Evolutionary conservation across 2,888 invertebrate genomes (phyloP), one percentile per base, ranked within the genome.

Genomic region (Heliconius hortense): DNA sequence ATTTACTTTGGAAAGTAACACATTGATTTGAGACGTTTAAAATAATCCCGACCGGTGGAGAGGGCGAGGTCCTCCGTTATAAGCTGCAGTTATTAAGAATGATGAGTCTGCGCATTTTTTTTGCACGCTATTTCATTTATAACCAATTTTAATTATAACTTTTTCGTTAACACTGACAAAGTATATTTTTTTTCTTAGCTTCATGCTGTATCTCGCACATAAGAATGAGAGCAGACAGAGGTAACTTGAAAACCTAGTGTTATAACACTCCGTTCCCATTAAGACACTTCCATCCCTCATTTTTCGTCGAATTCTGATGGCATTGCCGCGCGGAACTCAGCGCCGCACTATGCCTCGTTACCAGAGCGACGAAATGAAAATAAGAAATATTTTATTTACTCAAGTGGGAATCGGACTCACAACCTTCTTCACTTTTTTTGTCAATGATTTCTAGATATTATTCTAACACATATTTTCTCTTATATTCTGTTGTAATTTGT

Each of bases 1-100:
- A 48, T 18, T 48, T 72, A 72, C 62, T 62, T 67, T 10, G 59
- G 73, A 77, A 77, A 71, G 28, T 67, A 13, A 13, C 35, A 62
- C 11, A 35, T 66, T 39, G 39, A 66, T 66, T 66, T 39, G 64
- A 39, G 39, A 5, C 64, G 7, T 39, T 24, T 66, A 15, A 39
- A 66, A 39, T 66, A 39, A 66, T 66, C 39, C 24, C 39, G 15
- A 26, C 5, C 26, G 4, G 28, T 53, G 35, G 56, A 62, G 60
- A 18, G 66, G 48, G n/a, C 66, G 62, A 63, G 62, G 71, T 71
- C 71, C 74, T 74, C 62, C 24, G n/a, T 62, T 39, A 21, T 39
- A 26, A 39, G 60, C 0, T 39, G 21, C 56, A 35, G n/a, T 60
- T 71, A 71, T 71, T 71, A 43, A 60, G 24, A 21, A 28, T 10